A percentile compares a stretch with the other conserved stretches of the same genome.
These are phyloP conservation scores for Nemotelus pantherinus DNA, from an alignment of 2,888 invertebrate genomes.

Conservation along the genomic window DNA sequence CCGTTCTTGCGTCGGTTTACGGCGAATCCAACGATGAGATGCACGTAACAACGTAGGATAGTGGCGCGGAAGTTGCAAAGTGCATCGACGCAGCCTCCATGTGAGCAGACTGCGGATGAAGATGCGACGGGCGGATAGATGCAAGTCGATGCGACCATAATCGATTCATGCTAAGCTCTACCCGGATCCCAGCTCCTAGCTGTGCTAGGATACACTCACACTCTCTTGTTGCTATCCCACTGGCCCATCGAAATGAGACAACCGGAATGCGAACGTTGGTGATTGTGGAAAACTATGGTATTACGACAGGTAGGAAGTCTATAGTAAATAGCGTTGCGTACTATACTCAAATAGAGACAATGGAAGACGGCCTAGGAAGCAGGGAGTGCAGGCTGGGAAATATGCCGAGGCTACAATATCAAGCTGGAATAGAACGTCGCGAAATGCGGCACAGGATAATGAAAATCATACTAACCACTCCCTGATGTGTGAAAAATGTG, in stretches of 20 bases:
- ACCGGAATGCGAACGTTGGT: conserved; percentile 7
- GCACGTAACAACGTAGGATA: conserved; percentile 8
- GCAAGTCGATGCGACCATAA: conserved; percentile 37
- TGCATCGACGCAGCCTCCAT: conserved; percentile 38
- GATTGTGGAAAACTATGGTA: conserved; percentile 24
- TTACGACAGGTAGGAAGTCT: neutral
- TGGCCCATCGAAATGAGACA: neutral
- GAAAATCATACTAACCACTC: conserved; percentile 40
- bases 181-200: conserved; percentile 18
- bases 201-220: conserved; percentile 5
- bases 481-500: conserved; percentile 17
- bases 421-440: no score
- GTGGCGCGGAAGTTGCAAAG: conserved; percentile 10
- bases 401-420: neutral
- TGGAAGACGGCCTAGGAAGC: neutral
- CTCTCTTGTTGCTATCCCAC: neutral
- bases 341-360: neutral
- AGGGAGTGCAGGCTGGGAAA: neutral
- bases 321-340: conserved; percentile 34
- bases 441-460: no score
- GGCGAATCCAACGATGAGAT: neutral
- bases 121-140: conserved; percentile 2
- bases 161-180: conserved; percentile 35
- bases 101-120: neutral
- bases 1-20: neutral